Base-by-base conservation (phyloP, 1,140 invertebrate genomes). In the Mizuhopecten yessoensis region DNA sequence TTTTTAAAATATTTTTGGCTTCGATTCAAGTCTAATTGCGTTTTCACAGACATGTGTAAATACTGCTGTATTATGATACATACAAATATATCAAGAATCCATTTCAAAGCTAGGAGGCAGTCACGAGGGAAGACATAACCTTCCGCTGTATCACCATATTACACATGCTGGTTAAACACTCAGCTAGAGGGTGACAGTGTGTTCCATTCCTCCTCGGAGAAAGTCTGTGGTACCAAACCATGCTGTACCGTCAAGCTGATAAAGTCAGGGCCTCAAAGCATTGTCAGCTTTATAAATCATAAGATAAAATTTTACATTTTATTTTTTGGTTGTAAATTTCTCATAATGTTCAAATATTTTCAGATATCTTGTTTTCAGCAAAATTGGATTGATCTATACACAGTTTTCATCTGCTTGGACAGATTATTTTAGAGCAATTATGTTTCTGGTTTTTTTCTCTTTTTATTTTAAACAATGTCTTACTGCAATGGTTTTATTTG, bases 61-160 rank as follows among this genome's bases (percentile, higher is more conserved):
- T 75, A 75, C 57, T 75, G 57, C 1, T 29, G 57, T 75, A 29
- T 75, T 75, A 75, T 75, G 57, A 75, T 75, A 75, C 57, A 75
- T 29, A 75, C 57, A 75, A 75, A 75, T 75, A 75, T 75, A 75
- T 75, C 57, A 75, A 75, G 57, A 75, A 75, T 75, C n/a, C 57
- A 75, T 75, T 75, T 75, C 57, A 75, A 75, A 75, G 57, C n/a
- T n/a, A 75, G n/a, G 29, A 17, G 57, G n/a, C 57, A 29, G 57
- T 29, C 57, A 75, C 57, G 29, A 11, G 23, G 5, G 57, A 75
- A 75, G 5, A 75, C 57, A 75, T 23, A 75, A 17, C 57, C n/a
- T n/a, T 29, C 23, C 57, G 5, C 23, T 75, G 7, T 75, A 75
- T 75, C 57, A 75, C 57, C 57, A n/a, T 75, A 29, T 75, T 75